Evolutionary conservation across 2,113 vertebrate species (phyloP).

Genomic region (Empidonax traillii): DNA sequence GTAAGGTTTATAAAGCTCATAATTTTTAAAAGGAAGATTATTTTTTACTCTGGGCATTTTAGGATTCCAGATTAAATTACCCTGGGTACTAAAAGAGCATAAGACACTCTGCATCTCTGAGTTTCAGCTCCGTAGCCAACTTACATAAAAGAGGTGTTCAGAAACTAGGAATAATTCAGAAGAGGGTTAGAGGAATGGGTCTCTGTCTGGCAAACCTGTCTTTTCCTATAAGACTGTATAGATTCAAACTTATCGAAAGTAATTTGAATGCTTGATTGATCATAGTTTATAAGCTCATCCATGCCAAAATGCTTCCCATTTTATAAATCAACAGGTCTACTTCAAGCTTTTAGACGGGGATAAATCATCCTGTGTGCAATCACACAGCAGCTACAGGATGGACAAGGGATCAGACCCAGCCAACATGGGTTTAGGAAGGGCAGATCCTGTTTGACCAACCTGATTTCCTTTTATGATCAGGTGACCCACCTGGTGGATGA

Average conservation of each 20-base stretch:
- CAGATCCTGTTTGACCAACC: too few species aligned
- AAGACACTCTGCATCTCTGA: background rate
- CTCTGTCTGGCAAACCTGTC: background rate
- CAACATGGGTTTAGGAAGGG: too few species aligned
- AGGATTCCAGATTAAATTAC: background rate
- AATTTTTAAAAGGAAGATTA: background rate
- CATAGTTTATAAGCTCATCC: background rate
- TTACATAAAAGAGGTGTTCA: background rate
- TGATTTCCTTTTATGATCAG: too few species aligned
- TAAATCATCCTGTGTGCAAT: too few species aligned
- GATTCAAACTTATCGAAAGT: background rate
- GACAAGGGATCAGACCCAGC: too few species aligned
- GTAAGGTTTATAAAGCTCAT: background rate
- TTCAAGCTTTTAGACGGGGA: background rate
- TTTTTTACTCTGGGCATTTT: background rate
- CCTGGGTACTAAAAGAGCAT: background rate
- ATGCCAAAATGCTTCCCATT: constrained; percentile 20
- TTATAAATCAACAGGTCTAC: background rate
- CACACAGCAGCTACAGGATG: too few species aligned
- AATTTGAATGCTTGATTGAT: constrained; percentile 32
- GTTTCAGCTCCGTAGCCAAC: background rate
- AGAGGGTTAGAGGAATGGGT: background rate
- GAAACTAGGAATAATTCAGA: background rate
- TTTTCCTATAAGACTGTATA: background rate
- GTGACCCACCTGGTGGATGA: too few species aligned